phyloP scores from a whole-genome alignment of 2,797 vertebrate species.

The Pelobates cultripes region DNA sequence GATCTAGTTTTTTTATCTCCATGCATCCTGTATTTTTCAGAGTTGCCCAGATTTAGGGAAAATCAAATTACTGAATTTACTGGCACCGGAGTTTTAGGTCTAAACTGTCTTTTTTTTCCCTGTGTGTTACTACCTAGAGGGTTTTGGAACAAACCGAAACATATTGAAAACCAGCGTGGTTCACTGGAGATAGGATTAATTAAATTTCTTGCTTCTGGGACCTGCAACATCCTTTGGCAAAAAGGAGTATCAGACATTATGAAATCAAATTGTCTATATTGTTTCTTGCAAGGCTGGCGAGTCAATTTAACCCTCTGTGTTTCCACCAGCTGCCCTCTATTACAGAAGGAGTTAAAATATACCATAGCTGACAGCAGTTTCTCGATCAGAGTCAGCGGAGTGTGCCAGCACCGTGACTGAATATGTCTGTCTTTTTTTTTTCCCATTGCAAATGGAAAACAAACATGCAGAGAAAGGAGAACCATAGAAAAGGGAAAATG shows the following conservation, averaged over 20 bases:
- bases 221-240: conserved; percentile 5
- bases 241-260: neutral
- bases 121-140: neutral
- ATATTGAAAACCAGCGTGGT: conserved; percentile 9
- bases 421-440: conserved; percentile 31
- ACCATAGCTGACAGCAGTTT: conserved; percentile 10
- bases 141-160: conserved; percentile 1
- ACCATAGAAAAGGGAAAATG: conserved; percentile 43
- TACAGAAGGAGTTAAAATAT: conserved; percentile 26
- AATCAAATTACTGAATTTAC: too few relatives aligned
- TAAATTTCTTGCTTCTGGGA: conserved; percentile 24
- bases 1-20: too few relatives aligned
- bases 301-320: conserved; percentile 4
- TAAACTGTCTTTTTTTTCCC: neutral
- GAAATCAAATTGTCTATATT: neutral
- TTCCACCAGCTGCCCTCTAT: neutral
- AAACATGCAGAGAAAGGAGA: conserved; percentile 43
- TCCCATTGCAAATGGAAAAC: conserved; percentile 50
- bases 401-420: conserved; percentile 36
- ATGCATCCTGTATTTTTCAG: too few relatives aligned
- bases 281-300: neutral
- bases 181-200: conserved; percentile 36
- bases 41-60: too few relatives aligned
- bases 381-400: conserved; percentile 35
- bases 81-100: neutral